phyloP scores from a whole-genome alignment of 2,797 vertebrate species.

The Lerista edwardsae region DNA sequence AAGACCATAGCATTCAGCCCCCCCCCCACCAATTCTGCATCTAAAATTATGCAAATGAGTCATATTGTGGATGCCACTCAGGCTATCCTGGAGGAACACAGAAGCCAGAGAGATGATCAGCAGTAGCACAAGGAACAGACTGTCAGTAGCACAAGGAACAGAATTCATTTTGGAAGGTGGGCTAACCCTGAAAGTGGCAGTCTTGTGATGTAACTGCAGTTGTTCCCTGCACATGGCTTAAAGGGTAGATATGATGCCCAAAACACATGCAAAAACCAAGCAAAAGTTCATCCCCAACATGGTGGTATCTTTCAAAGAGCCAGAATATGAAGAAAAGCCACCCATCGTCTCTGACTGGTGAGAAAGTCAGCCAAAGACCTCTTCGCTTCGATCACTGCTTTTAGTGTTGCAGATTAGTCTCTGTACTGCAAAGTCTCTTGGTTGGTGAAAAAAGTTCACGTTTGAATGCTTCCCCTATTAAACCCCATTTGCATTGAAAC shows the following conservation, averaged over 20 bases:
- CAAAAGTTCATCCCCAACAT: not conserved
- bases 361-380: not conserved
- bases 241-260: not conserved
- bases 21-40: not conserved
- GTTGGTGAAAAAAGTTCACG: not conserved
- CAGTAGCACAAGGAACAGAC: not conserved
- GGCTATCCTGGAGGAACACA: too few species aligned
- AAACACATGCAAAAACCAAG: not conserved
- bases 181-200: not conserved
- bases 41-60: not conserved
- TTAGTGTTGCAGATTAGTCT: not conserved
- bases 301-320: not conserved
- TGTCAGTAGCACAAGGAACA: not conserved
- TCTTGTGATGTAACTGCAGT: not conserved
- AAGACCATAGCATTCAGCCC: too few species aligned
- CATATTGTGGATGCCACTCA: not conserved
- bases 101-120: too few species aligned
- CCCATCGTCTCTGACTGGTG: not conserved
- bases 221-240: not conserved
- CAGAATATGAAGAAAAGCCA: not conserved
- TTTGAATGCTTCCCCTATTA: not conserved
- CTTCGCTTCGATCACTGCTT: not conserved
- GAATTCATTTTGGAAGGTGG: conserved; percentile 52
- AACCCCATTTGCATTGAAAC: not conserved
- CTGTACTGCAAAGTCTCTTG: not conserved